These are phyloP conservation scores for Hemichromis elongatus DNA, from an alignment of 2,113 vertebrate genomes.

Conservation along the genomic window DNA sequence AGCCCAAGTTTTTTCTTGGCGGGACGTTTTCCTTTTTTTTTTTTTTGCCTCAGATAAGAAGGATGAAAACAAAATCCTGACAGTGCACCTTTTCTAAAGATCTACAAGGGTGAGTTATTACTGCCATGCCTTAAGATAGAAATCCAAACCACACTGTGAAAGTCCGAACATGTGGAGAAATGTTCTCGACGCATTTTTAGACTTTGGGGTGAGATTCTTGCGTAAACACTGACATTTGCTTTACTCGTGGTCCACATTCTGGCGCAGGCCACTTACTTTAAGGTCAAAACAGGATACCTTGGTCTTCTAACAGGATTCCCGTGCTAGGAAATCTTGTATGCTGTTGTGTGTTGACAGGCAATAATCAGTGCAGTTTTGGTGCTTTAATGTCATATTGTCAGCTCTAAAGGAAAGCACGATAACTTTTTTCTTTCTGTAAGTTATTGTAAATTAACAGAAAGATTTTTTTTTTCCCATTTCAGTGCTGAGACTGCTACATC, in stretches of 20 bases:
- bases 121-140: conserved; percentile 22
- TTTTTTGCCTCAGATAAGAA: conserved; percentile 38
- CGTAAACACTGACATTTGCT: not conserved
- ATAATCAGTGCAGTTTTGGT: not conserved
- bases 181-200: not conserved
- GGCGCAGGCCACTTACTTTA: not conserved
- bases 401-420: not conserved
- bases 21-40: conserved; percentile 6
- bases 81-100: conserved; percentile 33
- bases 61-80: conserved; percentile 40
- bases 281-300: not conserved
- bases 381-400: not conserved
- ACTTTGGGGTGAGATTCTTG: not conserved
- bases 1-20: conserved; percentile 38
- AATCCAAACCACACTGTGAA: conserved; percentile 39
- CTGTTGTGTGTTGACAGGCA: not conserved
- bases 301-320: not conserved
- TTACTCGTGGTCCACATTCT: not conserved
- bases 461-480: not conserved
- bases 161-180: conserved; percentile 7
- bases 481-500: conserved; percentile 85
- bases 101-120: conserved; percentile 35
- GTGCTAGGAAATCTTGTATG: not conserved
- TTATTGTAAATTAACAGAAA: not conserved
- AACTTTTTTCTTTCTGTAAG: not conserved